Base-by-base conservation (phyloP, 2,797 vertebrate genomes). In the Amblyraja radiata region DNA sequence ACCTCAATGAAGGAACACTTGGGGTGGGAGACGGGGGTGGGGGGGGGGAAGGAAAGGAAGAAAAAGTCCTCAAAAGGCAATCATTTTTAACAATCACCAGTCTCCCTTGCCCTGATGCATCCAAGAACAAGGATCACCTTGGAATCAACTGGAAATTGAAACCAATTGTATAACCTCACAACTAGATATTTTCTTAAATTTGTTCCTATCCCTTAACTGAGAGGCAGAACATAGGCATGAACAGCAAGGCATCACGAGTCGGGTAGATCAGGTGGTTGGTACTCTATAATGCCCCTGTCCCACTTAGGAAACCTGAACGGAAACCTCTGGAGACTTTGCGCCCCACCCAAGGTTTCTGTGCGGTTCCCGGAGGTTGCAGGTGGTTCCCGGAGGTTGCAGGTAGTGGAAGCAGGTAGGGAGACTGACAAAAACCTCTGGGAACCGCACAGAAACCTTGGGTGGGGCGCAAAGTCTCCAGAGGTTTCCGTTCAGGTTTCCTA, bases 1-100 rank as follows among this genome's bases (percentile, higher is more conserved):
- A 78, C 39, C 71, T 93, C 91, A 79, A 76, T 63, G 71, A 77
- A 79, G 71, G 71, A 93, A 93, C 76, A 93, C 91, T 93, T 93
- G 39, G 91, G 39, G 28, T n/a, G 21, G 39, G 39, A 16, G 13
- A 13, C 0, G 14, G 28, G 4, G 8, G 11, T 18, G 11, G 18
- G 2, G 28, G 14, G 46, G 46, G 94, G 95, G 96, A 95, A 94
- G 90, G 93, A 93, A 94, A 94, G 94, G 95, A 94, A 95, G 94
- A 96, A 93, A 96, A 96, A 96, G 95, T 93, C 94, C 90, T 83
- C 93, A 95, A 96, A 95, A 95, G 96, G 93, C 95, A 95, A 96
- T 81, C 94, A 94, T 96, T 95, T 94, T 95, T 94, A 94, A 93
- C 83, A 36, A 32, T 79, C 10, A 93, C 54, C 54, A 93, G 32